Percentiles rank a stretch among this genome's conserved stretches.
Conservation (phyloP, 2,797 vertebrate species). For the Chloroceryle amazona region DNA sequence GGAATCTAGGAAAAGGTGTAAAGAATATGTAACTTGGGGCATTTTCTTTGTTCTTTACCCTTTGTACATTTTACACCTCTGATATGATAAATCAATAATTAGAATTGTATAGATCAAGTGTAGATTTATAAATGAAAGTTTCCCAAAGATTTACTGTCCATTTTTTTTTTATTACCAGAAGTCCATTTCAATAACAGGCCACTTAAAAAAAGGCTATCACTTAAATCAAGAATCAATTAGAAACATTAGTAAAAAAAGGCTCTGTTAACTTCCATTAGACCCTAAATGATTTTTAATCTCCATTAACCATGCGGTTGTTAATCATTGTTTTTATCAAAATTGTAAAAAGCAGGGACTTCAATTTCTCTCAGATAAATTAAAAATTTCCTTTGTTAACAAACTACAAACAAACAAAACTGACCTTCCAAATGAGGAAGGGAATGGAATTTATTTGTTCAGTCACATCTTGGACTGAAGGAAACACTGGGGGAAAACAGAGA, state of each 20-base stretch:
- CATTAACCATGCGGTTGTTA: slow-evolving; percentile 76
- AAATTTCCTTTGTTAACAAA: slow-evolving; percentile 49
- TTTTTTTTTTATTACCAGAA: slow-evolving; percentile 62
- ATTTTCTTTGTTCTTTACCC: background rate
- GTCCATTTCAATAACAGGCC: slow-evolving; percentile 28
- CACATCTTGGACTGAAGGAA: background rate
- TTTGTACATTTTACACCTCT: background rate
- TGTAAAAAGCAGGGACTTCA: slow-evolving; percentile 54
- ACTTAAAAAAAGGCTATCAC: slow-evolving; percentile 54
- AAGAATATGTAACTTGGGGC: background rate
- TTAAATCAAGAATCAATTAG: slow-evolving; percentile 80
- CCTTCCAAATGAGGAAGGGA: background rate
- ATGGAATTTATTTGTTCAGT: background rate
- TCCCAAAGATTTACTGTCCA: slow-evolving; percentile 60
- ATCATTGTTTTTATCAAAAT: slow-evolving; percentile 75
- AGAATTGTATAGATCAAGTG: slow-evolving; percentile 32
- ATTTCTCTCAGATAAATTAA: slow-evolving; percentile 64
- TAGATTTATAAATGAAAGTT: slow-evolving; percentile 56
- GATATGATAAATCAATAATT: slow-evolving; percentile 42
- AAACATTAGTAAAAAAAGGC: slow-evolving; percentile 77
- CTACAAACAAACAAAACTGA: slow-evolving; percentile 1
- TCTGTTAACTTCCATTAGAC: slow-evolving; percentile 75
- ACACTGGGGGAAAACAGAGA: background rate
- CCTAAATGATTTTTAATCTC: slow-evolving; percentile 65
- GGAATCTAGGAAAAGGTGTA: background rate